These are phyloP conservation scores for Dasysyrphus tricinctus DNA, from an alignment of 2,888 invertebrate species.

Conservation along the genomic window DNA sequence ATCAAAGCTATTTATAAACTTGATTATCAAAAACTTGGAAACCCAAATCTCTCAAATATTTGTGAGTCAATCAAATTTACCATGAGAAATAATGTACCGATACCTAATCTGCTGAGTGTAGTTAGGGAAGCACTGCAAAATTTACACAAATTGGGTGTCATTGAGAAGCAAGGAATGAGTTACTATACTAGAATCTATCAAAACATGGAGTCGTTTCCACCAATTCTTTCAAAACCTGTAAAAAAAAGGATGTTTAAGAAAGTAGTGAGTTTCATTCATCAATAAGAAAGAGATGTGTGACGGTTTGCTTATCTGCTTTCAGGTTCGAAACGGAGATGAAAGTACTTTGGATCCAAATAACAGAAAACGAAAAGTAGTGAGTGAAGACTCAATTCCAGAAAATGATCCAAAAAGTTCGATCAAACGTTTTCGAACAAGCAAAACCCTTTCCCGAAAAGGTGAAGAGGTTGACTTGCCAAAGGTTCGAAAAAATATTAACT, in stretches of 20 bases:
- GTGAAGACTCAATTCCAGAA: conserved; percentile 39
- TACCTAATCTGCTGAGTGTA: background rate
- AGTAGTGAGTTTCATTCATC: background rate
- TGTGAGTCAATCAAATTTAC: background rate
- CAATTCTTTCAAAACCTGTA: background rate
- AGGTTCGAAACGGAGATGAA: background rate
- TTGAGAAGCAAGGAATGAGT: background rate
- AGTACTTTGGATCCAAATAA: conserved; percentile 25
- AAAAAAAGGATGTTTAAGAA: background rate
- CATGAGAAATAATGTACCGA: conserved; percentile 37
- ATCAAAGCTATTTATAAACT: conserved; percentile 76
- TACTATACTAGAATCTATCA: background rate
- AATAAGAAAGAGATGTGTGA: background rate
- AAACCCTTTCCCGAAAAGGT: background rate
- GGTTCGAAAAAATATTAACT: background rate
- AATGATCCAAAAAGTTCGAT: conserved; percentile 11
- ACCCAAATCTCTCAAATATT: conserved; percentile 2
- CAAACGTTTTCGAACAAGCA: conserved; percentile 31
- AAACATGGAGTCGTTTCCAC: background rate
- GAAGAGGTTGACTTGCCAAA: background rate
- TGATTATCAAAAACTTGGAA: too few relatives aligned
- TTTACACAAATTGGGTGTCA: conserved; percentile 11
- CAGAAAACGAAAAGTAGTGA: background rate
- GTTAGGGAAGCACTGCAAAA: conserved; percentile 30
- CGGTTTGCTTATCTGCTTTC: background rate